These are phyloP conservation scores for Akabosia matsudoensis DNA, from an alignment of 1,140 invertebrate genomes.

Conservation along the genomic window DNA sequence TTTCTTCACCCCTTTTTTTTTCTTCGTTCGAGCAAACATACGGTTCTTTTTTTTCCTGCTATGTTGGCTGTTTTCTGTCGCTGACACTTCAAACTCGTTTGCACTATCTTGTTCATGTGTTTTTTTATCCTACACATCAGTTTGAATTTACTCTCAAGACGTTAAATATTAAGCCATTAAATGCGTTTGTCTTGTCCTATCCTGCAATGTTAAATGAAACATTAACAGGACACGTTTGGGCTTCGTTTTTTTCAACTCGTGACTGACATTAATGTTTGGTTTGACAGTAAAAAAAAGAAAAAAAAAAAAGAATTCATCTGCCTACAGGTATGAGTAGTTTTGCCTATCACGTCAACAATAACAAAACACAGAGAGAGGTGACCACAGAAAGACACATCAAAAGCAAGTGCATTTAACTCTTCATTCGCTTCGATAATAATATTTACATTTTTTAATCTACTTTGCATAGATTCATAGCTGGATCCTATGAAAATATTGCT, in stretches of 20 bases:
- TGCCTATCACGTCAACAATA: not conserved
- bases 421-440: not conserved
- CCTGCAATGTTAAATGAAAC: no score
- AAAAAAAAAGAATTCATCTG: no score
- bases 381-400: not conserved
- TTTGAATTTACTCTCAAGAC: no score
- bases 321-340: not conserved
- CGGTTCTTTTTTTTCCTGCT: not conserved
- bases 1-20: not conserved
- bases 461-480: not conserved
- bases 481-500: not conserved
- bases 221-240: no score
- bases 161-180: no score
- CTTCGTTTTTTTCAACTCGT: no score
- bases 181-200: no score
- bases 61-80: no score
- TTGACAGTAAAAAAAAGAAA: no score
- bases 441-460: not conserved
- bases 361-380: not conserved
- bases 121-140: no score
- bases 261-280: no score
- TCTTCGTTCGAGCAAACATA: not conserved
- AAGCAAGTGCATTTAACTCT: not conserved
- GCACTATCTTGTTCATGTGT: no score
- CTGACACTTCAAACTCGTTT: conserved; percentile 3